Evolutionary conservation across 2,797 vertebrate species (phyloP), one percentile per base, ranked within the genome.

Genomic region (Sebastes steindachneri): DNA sequence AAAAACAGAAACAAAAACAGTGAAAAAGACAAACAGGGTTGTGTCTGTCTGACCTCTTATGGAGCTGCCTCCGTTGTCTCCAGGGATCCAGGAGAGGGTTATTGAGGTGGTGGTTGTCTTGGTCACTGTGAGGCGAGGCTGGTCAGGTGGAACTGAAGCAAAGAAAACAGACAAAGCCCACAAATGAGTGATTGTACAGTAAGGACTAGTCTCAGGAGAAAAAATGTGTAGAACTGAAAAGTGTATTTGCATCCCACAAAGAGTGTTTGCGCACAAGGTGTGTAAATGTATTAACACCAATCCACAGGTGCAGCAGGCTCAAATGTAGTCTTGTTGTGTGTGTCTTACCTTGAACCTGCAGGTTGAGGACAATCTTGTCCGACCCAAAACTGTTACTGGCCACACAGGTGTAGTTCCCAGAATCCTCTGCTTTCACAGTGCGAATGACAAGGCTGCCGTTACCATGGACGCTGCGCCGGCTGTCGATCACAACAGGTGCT

Each of bases 81-180:
- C 98, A 5, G 98, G 98, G 84, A 98, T 98, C 98, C 98, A 99
- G 76, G 98, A 99, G 58, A 99, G 97, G 5, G 98, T 98, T 73
- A 99, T 99, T 15, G 98, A 99, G 25, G 97, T 99, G 71, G 97
- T 98, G 2, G 98, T 99, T 3, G 98, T 99, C 94, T 99, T 99
- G 81, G 98, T 99, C 62, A 99, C 98, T 0, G 98, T 99, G 76
- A 99, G 97, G 76, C 98, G 97, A 76, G 98, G 98, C 88, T 99
- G 98, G 94, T 99, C 98, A 58, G 98, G 98, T n/a, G 98, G 98
- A 90, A 99, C 98, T 99, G 83, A 63, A 68, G 29, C 17, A 69
- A 7, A 68, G 12, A 1, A 33, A 41, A 65, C 8, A 41, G 21
- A n/a, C 48, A 51, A n/a, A 23, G 9, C 14, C 21, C 53, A 29